Conservation (phyloP, 2,888 invertebrate genomes). For the Sphaeridia pumilis region DNA sequence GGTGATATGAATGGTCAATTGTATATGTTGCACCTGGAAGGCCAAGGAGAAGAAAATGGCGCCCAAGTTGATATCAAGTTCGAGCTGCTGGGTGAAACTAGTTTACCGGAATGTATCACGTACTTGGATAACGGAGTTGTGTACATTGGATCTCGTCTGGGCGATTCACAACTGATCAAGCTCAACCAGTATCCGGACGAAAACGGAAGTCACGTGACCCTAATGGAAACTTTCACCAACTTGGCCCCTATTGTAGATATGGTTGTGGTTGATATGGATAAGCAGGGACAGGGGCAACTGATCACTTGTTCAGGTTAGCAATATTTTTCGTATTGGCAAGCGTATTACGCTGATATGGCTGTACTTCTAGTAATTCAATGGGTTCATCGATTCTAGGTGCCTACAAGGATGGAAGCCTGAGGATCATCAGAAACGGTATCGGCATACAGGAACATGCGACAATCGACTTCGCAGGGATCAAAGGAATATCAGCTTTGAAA, state of each 20-base stretch:
- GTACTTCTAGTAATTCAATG: too few species aligned
- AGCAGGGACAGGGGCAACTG: conserved; percentile 93
- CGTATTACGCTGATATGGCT: not conserved
- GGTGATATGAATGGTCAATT: conserved; percentile 90
- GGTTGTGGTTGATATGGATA: conserved; percentile 91
- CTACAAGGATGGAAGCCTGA: conserved; percentile 91
- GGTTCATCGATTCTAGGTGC: conserved; percentile 49
- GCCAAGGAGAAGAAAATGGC: conserved; percentile 43
- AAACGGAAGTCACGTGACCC: conserved; percentile 74
- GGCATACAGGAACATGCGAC: conserved; percentile 97
- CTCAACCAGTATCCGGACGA: conserved; percentile 74
- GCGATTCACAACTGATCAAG: conserved; percentile 90
- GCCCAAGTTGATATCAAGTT: conserved; percentile 76
- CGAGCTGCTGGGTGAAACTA: conserved; percentile 77
- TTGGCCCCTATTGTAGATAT: conserved; percentile 96
- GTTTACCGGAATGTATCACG: conserved; percentile 92
- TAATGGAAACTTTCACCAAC: conserved; percentile 94
- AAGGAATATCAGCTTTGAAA: conserved; percentile 95
- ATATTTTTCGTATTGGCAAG: not conserved
- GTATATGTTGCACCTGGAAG: conserved; percentile 88
- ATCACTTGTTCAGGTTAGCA: conserved; percentile 92
- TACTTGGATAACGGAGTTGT: conserved; percentile 97
- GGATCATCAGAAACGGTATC: conserved; percentile 96
- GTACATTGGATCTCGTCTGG: conserved; percentile 88
- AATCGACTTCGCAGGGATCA: conserved; percentile 92